These are phyloP conservation scores for Hoplostethus mediterraneus DNA, from an alignment of 2,797 vertebrate genomes.

Conservation along the genomic window DNA sequence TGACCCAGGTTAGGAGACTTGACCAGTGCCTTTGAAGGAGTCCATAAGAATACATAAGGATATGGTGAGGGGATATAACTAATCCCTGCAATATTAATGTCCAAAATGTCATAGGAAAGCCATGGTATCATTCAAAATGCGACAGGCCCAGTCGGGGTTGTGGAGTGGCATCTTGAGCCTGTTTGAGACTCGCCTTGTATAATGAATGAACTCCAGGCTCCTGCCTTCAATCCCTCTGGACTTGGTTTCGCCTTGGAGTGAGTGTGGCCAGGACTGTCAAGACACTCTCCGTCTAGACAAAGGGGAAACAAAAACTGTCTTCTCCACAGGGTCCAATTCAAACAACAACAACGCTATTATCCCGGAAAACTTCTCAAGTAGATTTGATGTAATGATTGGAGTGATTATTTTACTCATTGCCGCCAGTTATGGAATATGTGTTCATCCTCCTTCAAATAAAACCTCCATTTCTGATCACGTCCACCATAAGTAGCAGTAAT, in stretches of 20 bases:
- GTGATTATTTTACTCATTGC: slow-evolving; percentile 72
- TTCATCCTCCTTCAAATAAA: slow-evolving; percentile 73
- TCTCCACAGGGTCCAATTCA: slow-evolving; percentile 59
- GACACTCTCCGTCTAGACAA: slow-evolving; percentile 62
- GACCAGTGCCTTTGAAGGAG: slow-evolving; percentile 69
- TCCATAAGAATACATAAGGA: slow-evolving; percentile 56
- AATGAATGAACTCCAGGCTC: slow-evolving; percentile 70
- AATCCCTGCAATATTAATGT: slow-evolving; percentile 82
- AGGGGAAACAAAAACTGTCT: slow-evolving; percentile 37
- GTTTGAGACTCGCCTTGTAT: slow-evolving; percentile 58
- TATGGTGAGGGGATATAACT: slow-evolving; percentile 58
- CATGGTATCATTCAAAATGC: slow-evolving; percentile 58
- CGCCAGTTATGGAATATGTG: slow-evolving; percentile 64
- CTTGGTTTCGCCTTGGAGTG: slow-evolving; percentile 43
- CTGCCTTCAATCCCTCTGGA: slow-evolving; percentile 61
- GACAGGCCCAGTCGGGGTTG: slow-evolving; percentile 48
- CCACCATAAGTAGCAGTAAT: slow-evolving; percentile 56
- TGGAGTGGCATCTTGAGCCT: slow-evolving; percentile 58
- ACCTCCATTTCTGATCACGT: slow-evolving; percentile 70
- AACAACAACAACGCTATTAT: slow-evolving; percentile 54
- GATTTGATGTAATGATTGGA: slow-evolving; percentile 56
- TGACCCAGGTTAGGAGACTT: slow-evolving; percentile 60
- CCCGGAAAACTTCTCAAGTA: slow-evolving; percentile 46
- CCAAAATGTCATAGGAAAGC: slow-evolving; percentile 82
- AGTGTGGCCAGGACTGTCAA: slow-evolving; percentile 58